Conservation (phyloP, 2,113 vertebrate genomes). For the Pycnonotus jocosus region DNA sequence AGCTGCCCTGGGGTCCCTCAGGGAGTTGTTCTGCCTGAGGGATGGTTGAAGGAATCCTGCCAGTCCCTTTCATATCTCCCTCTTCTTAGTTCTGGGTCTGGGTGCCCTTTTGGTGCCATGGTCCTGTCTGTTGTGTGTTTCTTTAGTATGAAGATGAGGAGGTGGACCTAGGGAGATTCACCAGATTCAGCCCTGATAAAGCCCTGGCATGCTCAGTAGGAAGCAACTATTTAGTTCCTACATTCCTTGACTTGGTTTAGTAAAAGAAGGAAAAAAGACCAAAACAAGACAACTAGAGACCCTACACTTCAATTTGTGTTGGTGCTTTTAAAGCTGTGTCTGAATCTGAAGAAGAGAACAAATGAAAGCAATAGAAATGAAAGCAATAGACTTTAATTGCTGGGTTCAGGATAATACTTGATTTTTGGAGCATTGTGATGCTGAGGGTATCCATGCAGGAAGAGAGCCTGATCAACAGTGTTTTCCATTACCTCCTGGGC, state of each 20-base stretch:
- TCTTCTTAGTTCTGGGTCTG: too few species aligned
- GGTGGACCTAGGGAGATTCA: neutral
- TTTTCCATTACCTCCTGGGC: neutral
- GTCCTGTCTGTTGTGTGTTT: neutral
- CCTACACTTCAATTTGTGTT: neutral
- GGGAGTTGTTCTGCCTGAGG: neutral
- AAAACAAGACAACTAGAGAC: too few species aligned
- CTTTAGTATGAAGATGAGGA: neutral
- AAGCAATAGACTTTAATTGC: neutral
- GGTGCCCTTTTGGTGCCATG: neutral
- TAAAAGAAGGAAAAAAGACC: neutral
- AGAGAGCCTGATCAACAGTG: fast-evolving
- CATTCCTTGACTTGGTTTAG: neutral
- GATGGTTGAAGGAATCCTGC: neutral
- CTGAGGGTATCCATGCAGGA: fast-evolving
- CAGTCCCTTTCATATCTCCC: neutral
- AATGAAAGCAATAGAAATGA: neutral
- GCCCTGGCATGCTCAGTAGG: neutral
- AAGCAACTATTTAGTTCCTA: neutral
- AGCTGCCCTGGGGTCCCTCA: neutral
- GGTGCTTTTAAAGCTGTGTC: neutral
- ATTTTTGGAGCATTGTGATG: neutral
- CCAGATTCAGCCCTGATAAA: neutral
- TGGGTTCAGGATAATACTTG: neutral
- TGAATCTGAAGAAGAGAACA: neutral